Evolutionary conservation across 1,140 invertebrate species (phyloP).

Genomic region (Zelostemma sp.): DNA sequence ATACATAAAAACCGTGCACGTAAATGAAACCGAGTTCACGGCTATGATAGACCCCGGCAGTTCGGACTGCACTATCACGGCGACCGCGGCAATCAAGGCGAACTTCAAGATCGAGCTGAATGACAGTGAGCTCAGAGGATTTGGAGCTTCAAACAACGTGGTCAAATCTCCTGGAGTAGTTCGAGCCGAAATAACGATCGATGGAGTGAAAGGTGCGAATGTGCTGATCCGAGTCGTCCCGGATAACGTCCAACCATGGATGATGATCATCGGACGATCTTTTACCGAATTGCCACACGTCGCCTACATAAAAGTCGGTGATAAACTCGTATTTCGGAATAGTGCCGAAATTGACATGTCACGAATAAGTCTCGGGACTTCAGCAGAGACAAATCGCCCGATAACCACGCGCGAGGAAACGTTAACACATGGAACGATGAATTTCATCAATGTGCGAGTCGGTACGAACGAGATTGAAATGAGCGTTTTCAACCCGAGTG

Average conservation of each 20-base stretch:
- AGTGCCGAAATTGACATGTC: background rate
- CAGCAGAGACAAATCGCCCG: background rate
- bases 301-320: constrained; percentile 8
- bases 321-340: constrained; percentile 4
- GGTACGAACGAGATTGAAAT: background rate
- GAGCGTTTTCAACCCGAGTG: background rate
- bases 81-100: background rate
- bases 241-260: constrained; percentile 5
- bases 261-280: constrained; percentile 4
- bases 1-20: background rate
- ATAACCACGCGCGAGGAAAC: background rate
- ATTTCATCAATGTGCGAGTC: background rate
- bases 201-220: constrained; percentile 5
- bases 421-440: background rate
- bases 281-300: constrained; percentile 11
- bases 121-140: background rate
- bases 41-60: constrained; percentile 17
- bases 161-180: background rate
- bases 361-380: too few species aligned
- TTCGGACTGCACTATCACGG: constrained; percentile 23
- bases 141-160: background rate
- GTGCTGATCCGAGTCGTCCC: constrained; percentile 11
- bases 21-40: background rate
- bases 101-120: constrained; percentile 7
- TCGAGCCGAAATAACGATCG: background rate